Evolutionary conservation across 2,797 vertebrate species (phyloP).

Genomic region (Paratrypauchen microcephalus): DNA sequence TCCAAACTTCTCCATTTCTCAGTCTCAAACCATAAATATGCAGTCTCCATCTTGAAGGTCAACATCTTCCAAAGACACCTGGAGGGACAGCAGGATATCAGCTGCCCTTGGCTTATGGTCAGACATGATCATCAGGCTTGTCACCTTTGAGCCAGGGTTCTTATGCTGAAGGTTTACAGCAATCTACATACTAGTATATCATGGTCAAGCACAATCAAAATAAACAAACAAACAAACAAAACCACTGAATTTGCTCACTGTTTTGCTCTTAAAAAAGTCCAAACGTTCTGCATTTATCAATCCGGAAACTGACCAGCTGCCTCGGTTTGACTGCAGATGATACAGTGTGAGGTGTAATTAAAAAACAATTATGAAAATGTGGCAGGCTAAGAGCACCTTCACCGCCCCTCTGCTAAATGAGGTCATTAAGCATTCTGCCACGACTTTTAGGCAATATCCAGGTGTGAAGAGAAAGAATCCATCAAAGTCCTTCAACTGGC

Average conservation of each 20-base stretch:
- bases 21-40: not conserved
- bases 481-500: slow-evolving; percentile 21
- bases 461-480: slow-evolving; percentile 62
- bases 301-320: slow-evolving; percentile 80
- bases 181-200: slow-evolving; percentile 3
- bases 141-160: slow-evolving; percentile 30
- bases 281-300: slow-evolving; percentile 57
- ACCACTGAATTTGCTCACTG: not conserved
- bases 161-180: slow-evolving; percentile 11
- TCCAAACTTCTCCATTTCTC: not conserved
- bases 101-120: slow-evolving; percentile 22
- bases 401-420: slow-evolving; percentile 75
- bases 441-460: slow-evolving; percentile 64
- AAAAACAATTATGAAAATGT: slow-evolving; percentile 86
- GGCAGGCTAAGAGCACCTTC: slow-evolving; percentile 77
- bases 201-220: not conserved
- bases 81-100: slow-evolving; percentile 43
- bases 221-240: not conserved
- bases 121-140: slow-evolving; percentile 12
- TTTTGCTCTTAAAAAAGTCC: not conserved
- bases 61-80: slow-evolving; percentile 38
- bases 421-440: slow-evolving; percentile 81
- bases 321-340: slow-evolving; percentile 84
- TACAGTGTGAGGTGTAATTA: slow-evolving; percentile 87
- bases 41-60: slow-evolving; percentile 46